phyloP scores from a whole-genome alignment of 2,797 vertebrate species.

The Sphaeramia orbicularis region DNA sequence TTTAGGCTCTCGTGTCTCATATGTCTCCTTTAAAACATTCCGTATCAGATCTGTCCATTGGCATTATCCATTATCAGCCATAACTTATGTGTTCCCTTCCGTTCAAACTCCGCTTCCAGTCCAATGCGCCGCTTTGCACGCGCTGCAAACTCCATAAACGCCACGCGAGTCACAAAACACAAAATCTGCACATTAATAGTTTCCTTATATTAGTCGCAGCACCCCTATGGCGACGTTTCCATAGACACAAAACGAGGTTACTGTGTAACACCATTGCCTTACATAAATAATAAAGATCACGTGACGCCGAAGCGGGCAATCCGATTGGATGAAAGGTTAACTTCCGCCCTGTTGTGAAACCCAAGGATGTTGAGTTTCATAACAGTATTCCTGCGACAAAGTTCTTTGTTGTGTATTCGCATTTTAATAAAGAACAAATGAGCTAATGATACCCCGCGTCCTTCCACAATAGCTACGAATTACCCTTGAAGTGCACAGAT shows the following conservation, averaged over 20 bases:
- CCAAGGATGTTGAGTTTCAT: constrained; percentile 82
- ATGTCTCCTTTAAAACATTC: constrained; percentile 1
- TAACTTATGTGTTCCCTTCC: constrained; percentile 55
- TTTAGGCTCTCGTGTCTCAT: background rate
- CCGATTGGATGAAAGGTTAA: constrained; percentile 78
- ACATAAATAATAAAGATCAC: constrained; percentile 85
- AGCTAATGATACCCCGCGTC: rapidly evolving
- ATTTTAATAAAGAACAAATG: background rate
- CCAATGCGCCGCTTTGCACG: constrained; percentile 17
- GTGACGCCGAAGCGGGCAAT: constrained; percentile 64
- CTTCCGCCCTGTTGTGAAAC: constrained; percentile 89
- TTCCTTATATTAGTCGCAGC: background rate
- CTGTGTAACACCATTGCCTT: constrained; percentile 79
- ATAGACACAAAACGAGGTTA: constrained; percentile 52
- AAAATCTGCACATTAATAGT: background rate
- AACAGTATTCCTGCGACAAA: constrained; percentile 65
- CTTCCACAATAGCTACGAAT: background rate
- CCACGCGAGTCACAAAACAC: background rate
- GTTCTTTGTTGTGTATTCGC: background rate
- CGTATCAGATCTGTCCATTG: background rate
- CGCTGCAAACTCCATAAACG: constrained; percentile 41
- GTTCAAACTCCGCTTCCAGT: constrained; percentile 32
- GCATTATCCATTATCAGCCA: constrained; percentile 28
- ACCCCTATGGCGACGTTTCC: constrained; percentile 21
- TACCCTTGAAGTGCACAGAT: too few species aligned